Evolutionary conservation across 2,888 invertebrate genomes (phyloP).

Genomic region (Orthosia gothica): DNA sequence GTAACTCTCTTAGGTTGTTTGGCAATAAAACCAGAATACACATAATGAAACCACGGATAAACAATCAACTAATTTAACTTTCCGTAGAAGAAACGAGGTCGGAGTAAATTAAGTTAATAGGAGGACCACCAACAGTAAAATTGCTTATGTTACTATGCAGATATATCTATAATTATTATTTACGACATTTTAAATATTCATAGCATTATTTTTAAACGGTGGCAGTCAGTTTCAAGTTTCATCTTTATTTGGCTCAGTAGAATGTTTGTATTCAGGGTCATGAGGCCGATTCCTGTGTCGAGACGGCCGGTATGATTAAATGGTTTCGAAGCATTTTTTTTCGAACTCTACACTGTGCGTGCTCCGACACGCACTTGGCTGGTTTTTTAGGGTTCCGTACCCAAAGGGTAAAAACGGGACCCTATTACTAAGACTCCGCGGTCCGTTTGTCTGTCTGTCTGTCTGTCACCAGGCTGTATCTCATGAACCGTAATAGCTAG

Average conservation of each 20-base stretch:
- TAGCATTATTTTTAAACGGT: neutral
- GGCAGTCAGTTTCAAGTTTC: slow-evolving; percentile 9
- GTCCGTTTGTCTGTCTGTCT: no score
- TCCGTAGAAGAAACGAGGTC: slow-evolving; percentile 12
- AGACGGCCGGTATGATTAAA: slow-evolving; percentile 6
- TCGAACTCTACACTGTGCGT: no score
- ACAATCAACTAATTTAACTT: slow-evolving; percentile 30
- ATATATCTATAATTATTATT: slow-evolving; percentile 28
- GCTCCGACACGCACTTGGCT: no score
- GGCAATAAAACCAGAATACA: slow-evolving; percentile 17
- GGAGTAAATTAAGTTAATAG: slow-evolving; percentile 19
- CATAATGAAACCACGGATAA: slow-evolving; percentile 17
- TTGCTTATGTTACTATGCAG: slow-evolving; percentile 16
- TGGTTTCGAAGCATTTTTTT: neutral
- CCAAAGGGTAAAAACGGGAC: no score
- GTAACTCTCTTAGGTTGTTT: neutral
- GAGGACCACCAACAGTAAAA: slow-evolving; percentile 9
- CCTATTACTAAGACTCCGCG: no score
- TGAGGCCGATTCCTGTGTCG: slow-evolving; percentile 6
- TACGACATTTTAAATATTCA: slow-evolving; percentile 19
- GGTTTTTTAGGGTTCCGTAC: no score
- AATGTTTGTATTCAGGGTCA: slow-evolving; percentile 27
- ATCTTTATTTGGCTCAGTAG: slow-evolving; percentile 24
- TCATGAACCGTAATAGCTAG: no score
- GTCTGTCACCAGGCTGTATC: no score